These are phyloP conservation scores for Camponotus vicinus DNA, from an alignment of 1,140 invertebrate genomes.

Conservation along the genomic window DNA sequence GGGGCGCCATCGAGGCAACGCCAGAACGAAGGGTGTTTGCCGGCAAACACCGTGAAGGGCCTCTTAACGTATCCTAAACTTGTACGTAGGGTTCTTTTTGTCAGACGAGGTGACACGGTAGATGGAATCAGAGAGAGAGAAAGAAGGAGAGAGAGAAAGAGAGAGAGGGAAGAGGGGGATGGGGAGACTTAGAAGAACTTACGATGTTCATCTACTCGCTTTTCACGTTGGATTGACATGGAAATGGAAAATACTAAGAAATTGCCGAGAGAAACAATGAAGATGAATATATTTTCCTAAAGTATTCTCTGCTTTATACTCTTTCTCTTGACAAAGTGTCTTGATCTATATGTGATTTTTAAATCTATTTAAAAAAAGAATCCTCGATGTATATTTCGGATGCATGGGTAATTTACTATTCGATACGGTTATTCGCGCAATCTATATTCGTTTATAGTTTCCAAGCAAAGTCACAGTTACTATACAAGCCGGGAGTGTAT, in stretches of 20 bases:
- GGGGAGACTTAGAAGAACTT: slow-evolving; percentile 44
- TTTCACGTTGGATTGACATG: slow-evolving; percentile 46
- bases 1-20: slow-evolving; percentile 78
- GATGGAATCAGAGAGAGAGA: slow-evolving; percentile 61
- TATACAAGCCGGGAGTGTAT: background rate
- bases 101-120: slow-evolving; percentile 67
- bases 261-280: slow-evolving; percentile 32
- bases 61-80: slow-evolving; percentile 79
- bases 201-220: slow-evolving; percentile 62
- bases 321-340: background rate
- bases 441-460: background rate
- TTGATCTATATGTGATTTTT: background rate
- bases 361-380: background rate
- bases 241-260: slow-evolving; percentile 49
- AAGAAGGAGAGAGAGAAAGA: background rate
- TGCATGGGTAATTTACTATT: background rate
- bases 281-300: slow-evolving; percentile 26
- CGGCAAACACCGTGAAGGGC: slow-evolving; percentile 81
- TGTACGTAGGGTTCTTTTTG: slow-evolving; percentile 71
- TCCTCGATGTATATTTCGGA: background rate
- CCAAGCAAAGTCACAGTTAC: background rate
- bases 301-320: background rate
- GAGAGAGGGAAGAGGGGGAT: background rate
- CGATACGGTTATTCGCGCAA: background rate
- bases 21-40: slow-evolving; percentile 83